These are phyloP conservation scores for Tortricodes alternella DNA, from an alignment of 2,888 invertebrate species.

Conservation along the genomic window DNA sequence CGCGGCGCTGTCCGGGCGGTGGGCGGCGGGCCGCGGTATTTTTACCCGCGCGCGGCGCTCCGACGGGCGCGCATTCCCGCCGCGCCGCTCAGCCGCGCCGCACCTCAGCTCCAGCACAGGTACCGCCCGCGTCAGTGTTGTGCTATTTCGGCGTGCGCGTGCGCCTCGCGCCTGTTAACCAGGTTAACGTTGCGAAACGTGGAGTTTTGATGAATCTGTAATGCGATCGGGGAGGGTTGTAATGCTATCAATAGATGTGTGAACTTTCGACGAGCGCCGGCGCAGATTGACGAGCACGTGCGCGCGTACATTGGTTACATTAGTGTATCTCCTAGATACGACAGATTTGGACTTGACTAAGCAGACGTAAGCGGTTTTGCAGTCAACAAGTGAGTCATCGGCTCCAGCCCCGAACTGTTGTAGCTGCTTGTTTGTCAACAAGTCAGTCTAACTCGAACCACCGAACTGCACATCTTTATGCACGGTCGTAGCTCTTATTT, in stretches of 20 bases:
- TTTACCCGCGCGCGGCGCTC: constrained; percentile 10
- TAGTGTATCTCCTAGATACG: background rate
- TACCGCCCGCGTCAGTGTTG: background rate
- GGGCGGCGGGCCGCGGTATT: background rate
- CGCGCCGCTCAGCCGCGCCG: constrained; percentile 12
- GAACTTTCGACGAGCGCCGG: constrained; percentile 8
- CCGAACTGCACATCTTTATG: too few relatives aligned
- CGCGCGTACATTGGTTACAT: background rate
- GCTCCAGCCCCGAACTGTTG: background rate
- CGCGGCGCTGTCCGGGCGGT: background rate
- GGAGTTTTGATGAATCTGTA: background rate
- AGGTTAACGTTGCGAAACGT: background rate
- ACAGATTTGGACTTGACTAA: background rate
- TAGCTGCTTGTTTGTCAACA: constrained; percentile 23
- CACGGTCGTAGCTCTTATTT: too few relatives aligned
- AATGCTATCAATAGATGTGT: constrained; percentile 11
- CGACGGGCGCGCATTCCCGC: constrained; percentile 35
- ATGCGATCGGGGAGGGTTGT: constrained; percentile 1
- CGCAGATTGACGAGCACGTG: background rate
- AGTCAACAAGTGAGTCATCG: constrained; percentile 11
- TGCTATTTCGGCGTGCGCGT: background rate
- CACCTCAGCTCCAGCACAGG: background rate
- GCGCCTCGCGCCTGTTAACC: background rate
- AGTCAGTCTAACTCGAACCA: background rate
- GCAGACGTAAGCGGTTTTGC: background rate